Percentiles rank a stretch among this genome's conserved stretches.
These are phyloP conservation scores for Portevinia maculata DNA, from an alignment of 2,888 invertebrate species.

Conservation along the genomic window DNA sequence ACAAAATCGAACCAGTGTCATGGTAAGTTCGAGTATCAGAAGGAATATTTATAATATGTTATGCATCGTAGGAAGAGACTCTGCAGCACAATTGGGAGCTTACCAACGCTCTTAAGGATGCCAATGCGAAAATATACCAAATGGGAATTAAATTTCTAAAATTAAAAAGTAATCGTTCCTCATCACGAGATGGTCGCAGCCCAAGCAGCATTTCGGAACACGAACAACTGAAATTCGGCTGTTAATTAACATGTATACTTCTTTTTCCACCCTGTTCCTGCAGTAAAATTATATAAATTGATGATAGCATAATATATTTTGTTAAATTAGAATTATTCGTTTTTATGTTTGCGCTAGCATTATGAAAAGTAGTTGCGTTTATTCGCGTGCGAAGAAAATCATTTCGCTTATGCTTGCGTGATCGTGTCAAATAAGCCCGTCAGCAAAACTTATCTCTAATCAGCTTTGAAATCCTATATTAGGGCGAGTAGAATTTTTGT, in stretches of 20 bases:
- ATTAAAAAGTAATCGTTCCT: slow-evolving; percentile 30
- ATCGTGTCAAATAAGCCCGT: background rate
- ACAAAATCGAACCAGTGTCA: slow-evolving; percentile 63
- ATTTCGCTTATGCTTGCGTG: slow-evolving; percentile 16
- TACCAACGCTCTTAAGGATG: slow-evolving; percentile 75
- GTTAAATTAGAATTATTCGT: too few relatives aligned
- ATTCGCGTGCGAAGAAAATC: slow-evolving; percentile 4
- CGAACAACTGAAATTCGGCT: background rate
- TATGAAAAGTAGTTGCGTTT: background rate
- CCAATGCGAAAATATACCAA: slow-evolving; percentile 76
- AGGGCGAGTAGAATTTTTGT: too few relatives aligned
- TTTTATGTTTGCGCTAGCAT: background rate
- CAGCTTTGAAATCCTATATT: too few relatives aligned
- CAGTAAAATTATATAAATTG: background rate
- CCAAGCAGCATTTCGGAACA: slow-evolving; percentile 13
- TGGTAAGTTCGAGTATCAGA: slow-evolving; percentile 63
- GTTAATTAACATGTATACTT: background rate
- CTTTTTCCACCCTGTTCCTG: background rate
- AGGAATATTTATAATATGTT: background rate
- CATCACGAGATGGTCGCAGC: slow-evolving; percentile 43
- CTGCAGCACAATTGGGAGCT: slow-evolving; percentile 73
- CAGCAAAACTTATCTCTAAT: background rate
- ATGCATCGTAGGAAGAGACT: slow-evolving; percentile 73
- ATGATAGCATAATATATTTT: too few relatives aligned
- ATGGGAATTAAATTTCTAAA: slow-evolving; percentile 78